Conservation (phyloP, 1,140 invertebrate genomes). For the Drosophila subpulchrella region DNA sequence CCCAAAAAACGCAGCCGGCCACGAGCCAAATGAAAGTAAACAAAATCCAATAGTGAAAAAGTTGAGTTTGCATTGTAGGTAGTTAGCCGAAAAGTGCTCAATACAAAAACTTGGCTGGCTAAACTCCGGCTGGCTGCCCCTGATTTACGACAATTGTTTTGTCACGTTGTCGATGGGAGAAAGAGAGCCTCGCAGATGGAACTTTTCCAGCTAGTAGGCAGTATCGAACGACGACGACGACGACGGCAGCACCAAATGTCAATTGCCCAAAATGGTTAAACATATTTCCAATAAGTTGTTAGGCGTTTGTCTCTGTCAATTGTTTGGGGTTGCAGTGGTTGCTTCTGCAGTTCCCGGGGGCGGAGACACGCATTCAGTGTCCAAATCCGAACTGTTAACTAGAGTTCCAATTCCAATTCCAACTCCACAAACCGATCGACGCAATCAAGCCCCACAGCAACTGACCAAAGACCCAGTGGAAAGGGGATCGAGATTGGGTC, state of each 20-base stretch:
- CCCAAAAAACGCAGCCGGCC: slow-evolving; percentile 31
- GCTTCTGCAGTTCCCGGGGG: slow-evolving; percentile 15
- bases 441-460: slow-evolving; percentile 33
- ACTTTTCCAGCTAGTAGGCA: neutral
- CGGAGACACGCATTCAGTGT: slow-evolving; percentile 40
- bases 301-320: slow-evolving; percentile 72
- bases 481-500: slow-evolving; percentile 17
- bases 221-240: neutral
- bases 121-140: slow-evolving; percentile 54
- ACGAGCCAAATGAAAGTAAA: slow-evolving; percentile 79
- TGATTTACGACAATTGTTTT: slow-evolving; percentile 81
- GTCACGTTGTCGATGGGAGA: slow-evolving; percentile 61
- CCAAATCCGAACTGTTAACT: slow-evolving; percentile 38
- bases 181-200: neutral
- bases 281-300: slow-evolving; percentile 80
- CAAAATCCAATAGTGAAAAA: slow-evolving; percentile 47
- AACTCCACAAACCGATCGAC: slow-evolving; percentile 6
- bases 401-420: slow-evolving; percentile 37
- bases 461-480: slow-evolving; percentile 7
- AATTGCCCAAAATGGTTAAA: slow-evolving; percentile 78
- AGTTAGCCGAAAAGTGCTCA: slow-evolving; percentile 53
- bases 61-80: slow-evolving; percentile 51
- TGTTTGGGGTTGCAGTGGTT: slow-evolving; percentile 26
- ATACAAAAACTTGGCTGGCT: slow-evolving; percentile 20
- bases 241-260: slow-evolving; percentile 66